Evolutionary conservation across 2,888 invertebrate species (phyloP), one percentile per base, ranked within the genome.

Genomic region (Dasypogon diadema): DNA sequence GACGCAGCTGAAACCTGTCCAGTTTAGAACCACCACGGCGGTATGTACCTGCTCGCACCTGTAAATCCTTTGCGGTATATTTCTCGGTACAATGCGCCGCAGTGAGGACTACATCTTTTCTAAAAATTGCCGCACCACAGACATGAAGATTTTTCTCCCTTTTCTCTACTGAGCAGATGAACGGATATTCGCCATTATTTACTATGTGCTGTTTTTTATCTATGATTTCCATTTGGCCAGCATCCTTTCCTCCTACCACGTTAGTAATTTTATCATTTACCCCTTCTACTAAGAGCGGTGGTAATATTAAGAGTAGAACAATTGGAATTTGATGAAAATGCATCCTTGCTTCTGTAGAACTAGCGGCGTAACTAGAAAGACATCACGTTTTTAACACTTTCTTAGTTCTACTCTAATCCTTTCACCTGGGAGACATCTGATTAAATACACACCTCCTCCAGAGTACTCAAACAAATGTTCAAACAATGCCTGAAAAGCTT

Each of bases 171-270:
- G 54, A 10, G 14, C 54, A 51, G 34, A 70, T 18, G 12, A 26
- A 70, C n/a, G 70, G 54, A 21, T 8, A 70, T 54, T 70, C 70
- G 1, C 54, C 70, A 1, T 54, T 54, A 18, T 70, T 70, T n/a
- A 34, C n/a, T 2, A 54, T 12, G 12, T 16, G 2, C n/a, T 3
- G n/a, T 5, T n/a, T 18, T 8, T 54, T 34, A 18, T 51, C 30
- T 21, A 16, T 3, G 3, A 14, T 48, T 46, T 22, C 16, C 14
- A 68, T 2, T 3, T 16, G 10, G 8, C 46, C 46, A 24, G 48
- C 65, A 54, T 10, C 2, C 3, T 21, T 18, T 2, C 54, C 54
- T 8, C 14, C 14, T 6, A 21, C 3, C 6, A 54, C 4, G 21
- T 54, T 21, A 22, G 54, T n/a, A n/a, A n/a, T n/a, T n/a, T n/a